A percentile compares a stretch with the other conserved stretches of the same genome.
phyloP scores from a whole-genome alignment of 2,888 invertebrate species.

The Tipula helvola region DNA sequence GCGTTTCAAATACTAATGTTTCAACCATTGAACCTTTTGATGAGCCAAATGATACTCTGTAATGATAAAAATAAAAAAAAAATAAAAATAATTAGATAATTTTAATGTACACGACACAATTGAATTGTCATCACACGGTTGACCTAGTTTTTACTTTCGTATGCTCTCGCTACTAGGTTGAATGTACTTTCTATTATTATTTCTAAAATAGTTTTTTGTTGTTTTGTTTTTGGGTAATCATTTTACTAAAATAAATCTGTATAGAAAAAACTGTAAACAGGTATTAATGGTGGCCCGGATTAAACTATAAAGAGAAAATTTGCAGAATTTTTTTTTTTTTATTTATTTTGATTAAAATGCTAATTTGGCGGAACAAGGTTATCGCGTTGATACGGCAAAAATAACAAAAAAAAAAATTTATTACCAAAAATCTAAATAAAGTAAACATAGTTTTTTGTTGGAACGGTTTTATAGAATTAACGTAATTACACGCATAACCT shows the following conservation, averaged over 20 bases:
- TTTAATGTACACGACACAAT: not conserved
- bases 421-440: not conserved
- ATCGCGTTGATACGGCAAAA: not conserved
- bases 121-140: not conserved
- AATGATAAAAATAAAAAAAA: constrained; percentile 23
- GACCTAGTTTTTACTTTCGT: not conserved
- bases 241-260: not conserved
- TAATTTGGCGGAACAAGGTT: not conserved
- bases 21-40: constrained; percentile 93
- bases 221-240: not conserved
- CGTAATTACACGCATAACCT: not conserved
- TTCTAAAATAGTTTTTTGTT: not conserved
- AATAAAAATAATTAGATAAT: not conserved
- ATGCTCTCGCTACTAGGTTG: not conserved
- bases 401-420: not conserved
- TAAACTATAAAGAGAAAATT: not conserved
- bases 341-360: not conserved
- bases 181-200: not conserved
- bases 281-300: not conserved
- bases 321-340: not conserved
- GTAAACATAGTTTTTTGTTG: not conserved
- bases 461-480: not conserved
- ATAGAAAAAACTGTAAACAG: not conserved
- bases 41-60: constrained; percentile 85
- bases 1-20: constrained; percentile 80